Conservation (phyloP, 1,140 invertebrate species). For the Camponotus pennsylvanicus region DNA sequence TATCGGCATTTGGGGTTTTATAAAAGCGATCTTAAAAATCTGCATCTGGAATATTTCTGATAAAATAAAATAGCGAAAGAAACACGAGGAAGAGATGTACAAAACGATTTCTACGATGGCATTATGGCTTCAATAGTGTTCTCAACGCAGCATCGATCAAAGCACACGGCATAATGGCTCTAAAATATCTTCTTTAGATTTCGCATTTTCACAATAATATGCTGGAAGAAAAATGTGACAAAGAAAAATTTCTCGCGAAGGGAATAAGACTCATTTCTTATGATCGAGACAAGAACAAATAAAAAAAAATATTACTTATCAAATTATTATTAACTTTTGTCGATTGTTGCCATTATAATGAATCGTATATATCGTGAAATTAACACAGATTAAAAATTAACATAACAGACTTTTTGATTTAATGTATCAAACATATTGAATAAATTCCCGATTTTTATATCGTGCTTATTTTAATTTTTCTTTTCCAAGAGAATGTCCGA, state of each 20-base stretch:
- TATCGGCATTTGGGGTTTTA: not conserved
- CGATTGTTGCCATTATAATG: not conserved
- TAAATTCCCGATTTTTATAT: not conserved
- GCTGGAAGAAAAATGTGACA: constrained; percentile 12
- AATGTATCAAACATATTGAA: not conserved
- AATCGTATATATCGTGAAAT: not conserved
- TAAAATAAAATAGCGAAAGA: not conserved
- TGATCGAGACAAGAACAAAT: not conserved
- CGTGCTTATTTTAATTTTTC: not conserved
- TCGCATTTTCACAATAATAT: constrained; percentile 12
- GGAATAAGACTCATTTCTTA: constrained; percentile 29
- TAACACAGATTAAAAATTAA: not conserved
- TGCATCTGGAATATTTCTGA: constrained; percentile 21
- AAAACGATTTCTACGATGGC: constrained; percentile 27
- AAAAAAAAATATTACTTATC: not conserved
- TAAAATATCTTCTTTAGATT: constrained; percentile 43
- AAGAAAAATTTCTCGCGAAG: constrained; percentile 5
- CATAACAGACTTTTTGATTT: not conserved
- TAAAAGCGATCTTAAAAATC: not conserved
- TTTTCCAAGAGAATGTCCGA: not conserved
- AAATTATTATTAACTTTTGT: not conserved
- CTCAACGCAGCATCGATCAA: constrained; percentile 44
- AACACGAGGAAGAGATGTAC: not conserved
- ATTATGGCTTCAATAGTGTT: constrained; percentile 17
- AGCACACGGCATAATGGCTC: constrained; percentile 33